Conservation (phyloP, 2,797 vertebrate genomes). For the Oreochromis grahami region DNA sequence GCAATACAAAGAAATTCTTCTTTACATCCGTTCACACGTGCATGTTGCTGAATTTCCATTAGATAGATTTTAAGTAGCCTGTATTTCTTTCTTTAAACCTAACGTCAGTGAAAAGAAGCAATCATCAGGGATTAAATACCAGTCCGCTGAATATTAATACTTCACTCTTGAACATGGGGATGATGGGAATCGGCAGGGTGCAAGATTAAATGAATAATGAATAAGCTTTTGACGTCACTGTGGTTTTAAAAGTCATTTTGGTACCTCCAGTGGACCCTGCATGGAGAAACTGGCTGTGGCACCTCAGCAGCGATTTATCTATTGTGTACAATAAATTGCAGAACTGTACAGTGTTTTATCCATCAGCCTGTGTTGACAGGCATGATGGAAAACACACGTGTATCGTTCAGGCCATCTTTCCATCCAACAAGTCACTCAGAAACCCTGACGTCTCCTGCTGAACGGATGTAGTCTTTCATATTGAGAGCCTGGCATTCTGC, state of each 20-base stretch:
- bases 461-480: conserved; percentile 24
- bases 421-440: conserved; percentile 15
- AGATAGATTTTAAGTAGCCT: neutral
- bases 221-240: conserved; percentile 40
- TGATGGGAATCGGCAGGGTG: conserved; percentile 23
- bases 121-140: conserved; percentile 33
- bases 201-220: conserved; percentile 58
- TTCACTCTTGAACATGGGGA: conserved; percentile 25
- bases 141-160: conserved; percentile 50
- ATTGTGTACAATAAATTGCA: conserved; percentile 10
- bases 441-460: neutral
- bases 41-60: neutral
- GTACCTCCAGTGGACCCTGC: conserved; percentile 18
- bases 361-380: neutral
- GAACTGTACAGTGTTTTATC: conserved; percentile 3
- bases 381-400: neutral
- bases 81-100: conserved; percentile 6
- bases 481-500: conserved; percentile 33
- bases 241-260: conserved; percentile 49
- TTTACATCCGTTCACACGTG: neutral
- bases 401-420: neutral
- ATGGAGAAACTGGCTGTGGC: neutral
- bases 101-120: conserved; percentile 25
- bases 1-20: neutral
- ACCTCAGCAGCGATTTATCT: neutral